A percentile compares a stretch with the other conserved stretches of the same genome.
These are phyloP conservation scores for Pyrocephalus nanus DNA, from an alignment of 2,797 vertebrate genomes.

Conservation along the genomic window DNA sequence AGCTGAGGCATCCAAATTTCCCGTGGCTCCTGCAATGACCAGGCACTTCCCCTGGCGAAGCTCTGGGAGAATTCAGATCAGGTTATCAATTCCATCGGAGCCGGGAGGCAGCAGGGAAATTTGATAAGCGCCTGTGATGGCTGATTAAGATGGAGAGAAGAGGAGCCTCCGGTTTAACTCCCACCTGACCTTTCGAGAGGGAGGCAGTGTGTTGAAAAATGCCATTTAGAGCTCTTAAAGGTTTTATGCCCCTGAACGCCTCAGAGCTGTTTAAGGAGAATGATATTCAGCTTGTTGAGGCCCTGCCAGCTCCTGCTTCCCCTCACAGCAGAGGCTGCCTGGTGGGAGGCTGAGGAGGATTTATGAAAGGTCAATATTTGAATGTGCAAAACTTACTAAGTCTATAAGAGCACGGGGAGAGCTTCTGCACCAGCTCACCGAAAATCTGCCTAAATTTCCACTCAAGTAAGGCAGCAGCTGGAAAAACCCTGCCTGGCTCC, in stretches of 20 bases:
- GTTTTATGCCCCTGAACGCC: constrained; percentile 54
- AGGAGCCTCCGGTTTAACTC: constrained; percentile 60
- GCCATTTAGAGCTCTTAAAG: constrained; percentile 63
- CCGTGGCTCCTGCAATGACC: not conserved
- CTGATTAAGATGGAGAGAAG: constrained; percentile 64
- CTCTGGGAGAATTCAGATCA: constrained; percentile 15
- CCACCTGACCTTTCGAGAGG: constrained; percentile 53
- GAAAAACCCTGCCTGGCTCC: not conserved
- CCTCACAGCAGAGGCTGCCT: not conserved
- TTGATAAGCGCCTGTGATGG: not conserved
- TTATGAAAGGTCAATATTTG: constrained; percentile 64
- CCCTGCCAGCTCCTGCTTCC: constrained; percentile 53
- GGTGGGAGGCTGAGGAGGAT: constrained; percentile 43
- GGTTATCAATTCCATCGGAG: constrained; percentile 33
- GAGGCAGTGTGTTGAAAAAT: constrained; percentile 22
- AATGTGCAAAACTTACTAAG: constrained; percentile 61
- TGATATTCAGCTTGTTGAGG: constrained; percentile 60
- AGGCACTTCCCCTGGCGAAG: not conserved
- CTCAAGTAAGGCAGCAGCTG: not conserved
- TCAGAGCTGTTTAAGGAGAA: constrained; percentile 50
- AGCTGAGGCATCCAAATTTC: not conserved
- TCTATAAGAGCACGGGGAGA: not conserved
- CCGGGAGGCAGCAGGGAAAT: not conserved
- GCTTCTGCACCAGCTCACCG: not conserved
- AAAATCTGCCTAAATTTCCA: not conserved